Base-by-base conservation (phyloP, 2,797 vertebrate genomes). In the Notolabrus celidotus region DNA sequence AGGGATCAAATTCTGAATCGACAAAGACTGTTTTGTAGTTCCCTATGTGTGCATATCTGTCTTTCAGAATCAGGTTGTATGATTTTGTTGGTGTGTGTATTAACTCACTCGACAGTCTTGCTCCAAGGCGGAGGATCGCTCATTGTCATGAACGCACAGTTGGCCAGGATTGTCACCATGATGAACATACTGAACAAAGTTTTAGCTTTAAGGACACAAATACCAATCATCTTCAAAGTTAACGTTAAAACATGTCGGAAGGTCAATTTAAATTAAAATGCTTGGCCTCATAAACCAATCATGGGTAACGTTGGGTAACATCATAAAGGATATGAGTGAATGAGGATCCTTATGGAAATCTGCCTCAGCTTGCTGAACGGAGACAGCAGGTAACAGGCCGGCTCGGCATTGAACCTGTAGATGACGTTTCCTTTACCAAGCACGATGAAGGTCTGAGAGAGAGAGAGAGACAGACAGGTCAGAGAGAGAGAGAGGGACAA, bases 181-280 rank as follows among this genome's bases (percentile, higher is more conserved):
- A 99, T 99, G 85, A 99, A 96, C 90, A 97, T 91, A 89, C 97
- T 98, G 92, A 99, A 99, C 66, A 98, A 95, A 90, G 91, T 96
- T 89, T 83, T 74, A 1, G 20, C 47, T 93, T 96, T 92, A 97
- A 97, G 95, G 74, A 88, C 23, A 86, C 1, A 39, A 76, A n/a
- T n/a, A n/a, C n/a, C n/a, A n/a, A n/a, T n/a, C n/a, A n/a, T n/a
- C n/a, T n/a, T n/a, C n/a, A n/a, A n/a, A n/a, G n/a, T n/a, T n/a
- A n/a, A n/a, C n/a, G n/a, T n/a, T n/a, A n/a, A n/a, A n/a, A n/a
- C n/a, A n/a, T n/a, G n/a, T n/a, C n/a, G n/a, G n/a, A n/a, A n/a
- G n/a, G n/a, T n/a, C n/a, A n/a, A n/a, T n/a, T n/a, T n/a, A n/a
- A n/a, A n/a, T n/a, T n/a, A n/a, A n/a, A n/a, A n/a, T n/a, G n/a